Evolutionary conservation across 2,113 vertebrate species (phyloP).

Genomic region (Steatornis caripensis): DNA sequence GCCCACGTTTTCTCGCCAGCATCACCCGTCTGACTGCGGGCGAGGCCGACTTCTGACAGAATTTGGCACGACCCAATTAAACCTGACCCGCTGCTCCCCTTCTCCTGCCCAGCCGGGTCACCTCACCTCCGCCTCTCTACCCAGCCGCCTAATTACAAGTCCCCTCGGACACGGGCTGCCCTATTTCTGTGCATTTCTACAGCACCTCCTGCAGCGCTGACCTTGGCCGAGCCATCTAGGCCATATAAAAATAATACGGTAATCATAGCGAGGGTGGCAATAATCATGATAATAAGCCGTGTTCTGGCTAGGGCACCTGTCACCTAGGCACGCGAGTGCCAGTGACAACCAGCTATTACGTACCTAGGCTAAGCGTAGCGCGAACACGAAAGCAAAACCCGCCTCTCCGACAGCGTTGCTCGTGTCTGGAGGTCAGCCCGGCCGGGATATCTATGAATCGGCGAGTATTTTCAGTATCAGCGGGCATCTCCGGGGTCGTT

Average conservation of each 20-base stretch:
- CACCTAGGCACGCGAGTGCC: not conserved
- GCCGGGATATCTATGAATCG: not conserved
- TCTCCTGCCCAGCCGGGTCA: not conserved
- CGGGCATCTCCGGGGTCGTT: not conserved
- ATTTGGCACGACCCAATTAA: not conserved
- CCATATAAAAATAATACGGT: not conserved
- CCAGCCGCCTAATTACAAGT: not conserved
- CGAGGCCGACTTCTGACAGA: fast-evolving
- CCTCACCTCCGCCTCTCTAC: not conserved
- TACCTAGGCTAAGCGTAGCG: not conserved
- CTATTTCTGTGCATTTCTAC: not conserved
- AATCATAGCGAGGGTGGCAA: not conserved
- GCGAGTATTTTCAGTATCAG: not conserved
- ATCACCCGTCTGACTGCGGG: not conserved
- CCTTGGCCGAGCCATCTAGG: not conserved
- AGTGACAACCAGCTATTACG: slow-evolving; percentile 41
- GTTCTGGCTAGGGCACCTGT: not conserved
- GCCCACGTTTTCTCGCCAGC: not conserved
- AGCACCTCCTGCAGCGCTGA: not conserved
- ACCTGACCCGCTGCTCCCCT: not conserved
- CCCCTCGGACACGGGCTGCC: fast-evolving
- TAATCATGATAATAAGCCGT: not conserved
- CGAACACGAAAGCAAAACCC: not conserved
- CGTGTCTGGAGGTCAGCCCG: not conserved
- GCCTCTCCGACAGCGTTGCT: fast-evolving